Evolutionary conservation across 1,140 invertebrate species (phyloP).

Genomic region (Riptortus pedestris): DNA sequence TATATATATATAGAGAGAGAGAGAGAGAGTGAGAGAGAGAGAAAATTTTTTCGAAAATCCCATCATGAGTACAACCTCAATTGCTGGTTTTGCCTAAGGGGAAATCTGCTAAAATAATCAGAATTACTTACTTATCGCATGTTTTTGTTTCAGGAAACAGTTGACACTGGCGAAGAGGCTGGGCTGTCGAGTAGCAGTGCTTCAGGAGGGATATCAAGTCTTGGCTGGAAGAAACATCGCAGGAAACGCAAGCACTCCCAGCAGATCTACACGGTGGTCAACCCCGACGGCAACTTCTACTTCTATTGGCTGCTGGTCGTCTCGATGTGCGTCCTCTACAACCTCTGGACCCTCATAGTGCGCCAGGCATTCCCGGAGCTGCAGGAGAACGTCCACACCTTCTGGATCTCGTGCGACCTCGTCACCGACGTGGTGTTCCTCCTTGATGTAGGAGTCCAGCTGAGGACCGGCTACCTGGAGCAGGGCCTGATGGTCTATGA

Average conservation of each 20-base stretch:
- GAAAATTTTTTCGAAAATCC: too few relatives aligned
- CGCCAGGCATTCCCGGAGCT: constrained; percentile 87
- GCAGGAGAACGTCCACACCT: constrained; percentile 53
- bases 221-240: constrained; percentile 43
- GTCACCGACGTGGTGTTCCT: constrained; percentile 79
- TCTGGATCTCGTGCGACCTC: constrained; percentile 72
- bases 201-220: constrained; percentile 40
- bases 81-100: too few relatives aligned
- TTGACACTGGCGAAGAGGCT: constrained; percentile 44
- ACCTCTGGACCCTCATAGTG: constrained; percentile 90
- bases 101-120: too few relatives aligned
- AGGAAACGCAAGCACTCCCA: constrained; percentile 49
- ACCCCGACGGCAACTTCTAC: constrained; percentile 90
- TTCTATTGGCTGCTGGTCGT: constrained; percentile 89
- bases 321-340: constrained; percentile 83
- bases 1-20: too few relatives aligned
- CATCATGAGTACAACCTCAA: too few relatives aligned
- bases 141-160: constrained; percentile 55
- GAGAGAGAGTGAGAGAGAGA: too few relatives aligned
- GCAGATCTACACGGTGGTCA: constrained; percentile 74
- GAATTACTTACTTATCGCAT: too few relatives aligned
- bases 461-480: constrained; percentile 89
- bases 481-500: constrained; percentile 69
- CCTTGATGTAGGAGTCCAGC: constrained; percentile 77
- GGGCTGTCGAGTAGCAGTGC: constrained; percentile 29